These are phyloP conservation scores for Paragorgia papillata DNA, from an alignment of 92 coral and sea anemone genomes.

Conservation along the genomic window DNA sequence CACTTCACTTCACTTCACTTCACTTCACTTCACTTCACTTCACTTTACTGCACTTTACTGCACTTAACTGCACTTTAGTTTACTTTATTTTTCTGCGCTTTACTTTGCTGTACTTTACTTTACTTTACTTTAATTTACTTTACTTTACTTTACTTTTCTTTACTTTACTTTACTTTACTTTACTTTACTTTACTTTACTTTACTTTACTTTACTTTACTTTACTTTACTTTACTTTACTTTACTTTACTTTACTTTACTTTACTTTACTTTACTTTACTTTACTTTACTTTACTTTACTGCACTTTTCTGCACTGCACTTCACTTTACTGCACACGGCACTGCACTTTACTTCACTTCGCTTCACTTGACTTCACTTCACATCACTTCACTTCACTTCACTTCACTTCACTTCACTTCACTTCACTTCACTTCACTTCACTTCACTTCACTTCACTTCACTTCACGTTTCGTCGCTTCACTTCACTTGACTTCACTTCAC, in stretches of 20 bases:
- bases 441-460: slow-evolving; percentile 7
- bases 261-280: background rate
- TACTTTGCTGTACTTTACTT: slow-evolving; percentile 5
- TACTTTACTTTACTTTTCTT: slow-evolving; percentile 14
- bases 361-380: too few species aligned
- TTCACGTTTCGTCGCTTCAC: background rate
- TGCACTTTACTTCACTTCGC: background rate
- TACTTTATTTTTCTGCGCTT: slow-evolving; percentile 10
- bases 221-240: background rate
- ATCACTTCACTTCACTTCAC: too few species aligned
- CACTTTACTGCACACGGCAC: background rate
- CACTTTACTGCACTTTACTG: slow-evolving; percentile 10
- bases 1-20: background rate
- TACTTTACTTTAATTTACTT: slow-evolving; percentile 12
- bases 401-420: too few species aligned
- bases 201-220: background rate
- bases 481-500: too few species aligned
- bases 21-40: slow-evolving; percentile 15
- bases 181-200: slow-evolving; percentile 12
- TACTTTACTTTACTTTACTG: background rate
- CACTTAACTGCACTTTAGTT: slow-evolving; percentile 14
- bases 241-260: background rate
- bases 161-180: slow-evolving; percentile 18
- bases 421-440: background rate
- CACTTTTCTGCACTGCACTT: background rate